These are phyloP conservation scores for Lanius collurio DNA, from an alignment of 2,113 vertebrate genomes.

Conservation along the genomic window DNA sequence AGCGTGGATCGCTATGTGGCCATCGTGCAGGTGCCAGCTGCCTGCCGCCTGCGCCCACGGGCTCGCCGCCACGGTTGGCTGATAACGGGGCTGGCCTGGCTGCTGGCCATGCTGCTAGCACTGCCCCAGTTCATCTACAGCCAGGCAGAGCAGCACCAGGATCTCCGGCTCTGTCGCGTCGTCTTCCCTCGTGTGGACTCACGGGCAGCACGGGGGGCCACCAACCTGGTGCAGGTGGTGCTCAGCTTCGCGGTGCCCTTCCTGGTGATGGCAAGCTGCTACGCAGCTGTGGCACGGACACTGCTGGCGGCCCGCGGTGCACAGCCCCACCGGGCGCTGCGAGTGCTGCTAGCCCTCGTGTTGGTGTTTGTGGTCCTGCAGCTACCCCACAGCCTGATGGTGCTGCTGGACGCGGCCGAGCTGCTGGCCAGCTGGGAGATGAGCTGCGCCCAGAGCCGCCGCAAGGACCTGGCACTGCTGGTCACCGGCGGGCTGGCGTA, in stretches of 20 bases:
- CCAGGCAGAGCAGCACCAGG: constrained; percentile 17
- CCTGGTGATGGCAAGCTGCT: constrained; percentile 84
- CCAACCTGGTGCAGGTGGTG: constrained; percentile 73
- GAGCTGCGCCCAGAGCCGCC: constrained; percentile 71
- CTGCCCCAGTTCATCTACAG: constrained; percentile 83
- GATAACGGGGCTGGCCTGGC: constrained; percentile 67
- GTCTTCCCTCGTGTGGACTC: constrained; percentile 14
- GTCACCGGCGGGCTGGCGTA: constrained; percentile 85
- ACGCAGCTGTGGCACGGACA: constrained; percentile 75
- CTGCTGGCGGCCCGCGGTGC: constrained; percentile 72
- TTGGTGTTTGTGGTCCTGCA: constrained; percentile 86
- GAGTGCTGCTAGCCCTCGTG: constrained; percentile 86
- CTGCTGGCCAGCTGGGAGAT: constrained; percentile 43
- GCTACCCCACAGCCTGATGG: constrained; percentile 86
- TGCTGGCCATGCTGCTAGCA: constrained; percentile 78
- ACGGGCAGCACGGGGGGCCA: constrained; percentile 63
- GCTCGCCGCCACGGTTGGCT: constrained; percentile 58
- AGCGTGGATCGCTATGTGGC: constrained; percentile 89
- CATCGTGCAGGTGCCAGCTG: constrained; percentile 70
- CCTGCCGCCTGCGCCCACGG: constrained; percentile 55
- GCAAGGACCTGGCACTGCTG: constrained; percentile 77
- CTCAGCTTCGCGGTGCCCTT: constrained; percentile 83
- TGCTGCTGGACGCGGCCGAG: constrained; percentile 74
- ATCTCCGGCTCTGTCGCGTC: constrained; percentile 67
- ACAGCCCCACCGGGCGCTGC: constrained; percentile 80